A percentile compares a stretch with the other conserved stretches of the same genome.
phyloP scores from a whole-genome alignment of 2,888 invertebrate genomes.

The Ecdyonurus torrentis region DNA sequence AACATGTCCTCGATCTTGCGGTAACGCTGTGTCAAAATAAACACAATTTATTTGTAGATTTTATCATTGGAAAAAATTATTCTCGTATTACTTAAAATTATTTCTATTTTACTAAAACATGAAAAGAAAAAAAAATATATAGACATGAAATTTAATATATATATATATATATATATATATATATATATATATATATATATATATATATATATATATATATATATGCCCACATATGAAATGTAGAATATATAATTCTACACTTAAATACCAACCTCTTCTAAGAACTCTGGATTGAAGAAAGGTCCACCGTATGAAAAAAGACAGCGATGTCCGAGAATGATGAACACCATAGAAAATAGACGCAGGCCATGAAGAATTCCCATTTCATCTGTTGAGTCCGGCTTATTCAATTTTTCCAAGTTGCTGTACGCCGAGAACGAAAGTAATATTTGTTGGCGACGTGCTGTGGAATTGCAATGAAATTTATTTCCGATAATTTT shows the following conservation, averaged over 20 bases:
- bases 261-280: conserved; percentile 10
- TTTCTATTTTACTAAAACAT: no score
- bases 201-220: background rate
- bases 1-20: conserved; percentile 15
- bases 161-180: no score
- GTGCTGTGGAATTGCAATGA: no score
- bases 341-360: conserved; percentile 9
- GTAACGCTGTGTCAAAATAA: conserved; percentile 11
- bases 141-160: no score
- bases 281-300: conserved; percentile 10
- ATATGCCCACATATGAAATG: background rate
- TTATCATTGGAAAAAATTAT: no score
- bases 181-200: background rate
- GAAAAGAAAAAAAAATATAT: no score
- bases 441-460: background rate
- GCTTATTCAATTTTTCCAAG: conserved; percentile 7
- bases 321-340: conserved; percentile 9
- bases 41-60: no score
- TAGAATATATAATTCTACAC: background rate
- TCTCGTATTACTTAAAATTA: no score
- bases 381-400: conserved; percentile 8
- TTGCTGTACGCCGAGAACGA: conserved; percentile 6
- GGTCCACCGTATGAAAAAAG: conserved; percentile 10
- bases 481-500: no score
- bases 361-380: conserved; percentile 8